These are phyloP conservation scores for Chionomys nivalis DNA, from an alignment of 2,113 vertebrate genomes.

Conservation along the genomic window DNA sequence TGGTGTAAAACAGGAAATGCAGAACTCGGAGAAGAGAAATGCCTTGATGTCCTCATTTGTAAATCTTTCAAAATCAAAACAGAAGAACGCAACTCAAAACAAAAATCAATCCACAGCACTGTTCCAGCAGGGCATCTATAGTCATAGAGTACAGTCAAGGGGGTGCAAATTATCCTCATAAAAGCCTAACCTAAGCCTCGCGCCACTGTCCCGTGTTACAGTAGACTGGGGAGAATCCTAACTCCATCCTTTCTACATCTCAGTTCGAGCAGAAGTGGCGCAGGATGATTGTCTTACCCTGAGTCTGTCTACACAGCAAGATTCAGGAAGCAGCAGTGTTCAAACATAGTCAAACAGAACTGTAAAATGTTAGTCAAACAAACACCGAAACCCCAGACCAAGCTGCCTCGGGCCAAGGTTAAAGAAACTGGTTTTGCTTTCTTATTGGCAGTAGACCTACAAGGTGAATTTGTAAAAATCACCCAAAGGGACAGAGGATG, in stretches of 20 bases:
- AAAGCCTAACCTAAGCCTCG: neutral
- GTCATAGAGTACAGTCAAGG: neutral
- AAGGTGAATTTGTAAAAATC: neutral
- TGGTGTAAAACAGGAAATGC: neutral
- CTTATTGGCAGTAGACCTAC: neutral
- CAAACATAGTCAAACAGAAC: neutral
- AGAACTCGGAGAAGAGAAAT: neutral
- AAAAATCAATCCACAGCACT: neutral
- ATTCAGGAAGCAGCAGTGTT: neutral
- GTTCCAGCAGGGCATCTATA: too few relatives aligned
- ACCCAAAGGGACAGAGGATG: neutral
- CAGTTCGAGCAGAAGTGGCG: too few relatives aligned
- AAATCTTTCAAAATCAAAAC: neutral
- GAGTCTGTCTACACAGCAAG: neutral
- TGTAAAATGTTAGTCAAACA: neutral
- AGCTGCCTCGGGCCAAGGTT: neutral
- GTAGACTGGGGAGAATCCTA: neutral
- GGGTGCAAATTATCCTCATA: neutral
- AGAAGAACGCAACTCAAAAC: neutral
- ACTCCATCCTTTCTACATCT: neutral
- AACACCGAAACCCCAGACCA: neutral
- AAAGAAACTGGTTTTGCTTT: neutral
- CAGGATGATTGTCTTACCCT: neutral
- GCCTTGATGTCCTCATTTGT: neutral
- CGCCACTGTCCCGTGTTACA: neutral